Evolutionary conservation across 1,140 invertebrate genomes (phyloP), one percentile per base, ranked within the genome.

Genomic region (Brachionus sp.): DNA sequence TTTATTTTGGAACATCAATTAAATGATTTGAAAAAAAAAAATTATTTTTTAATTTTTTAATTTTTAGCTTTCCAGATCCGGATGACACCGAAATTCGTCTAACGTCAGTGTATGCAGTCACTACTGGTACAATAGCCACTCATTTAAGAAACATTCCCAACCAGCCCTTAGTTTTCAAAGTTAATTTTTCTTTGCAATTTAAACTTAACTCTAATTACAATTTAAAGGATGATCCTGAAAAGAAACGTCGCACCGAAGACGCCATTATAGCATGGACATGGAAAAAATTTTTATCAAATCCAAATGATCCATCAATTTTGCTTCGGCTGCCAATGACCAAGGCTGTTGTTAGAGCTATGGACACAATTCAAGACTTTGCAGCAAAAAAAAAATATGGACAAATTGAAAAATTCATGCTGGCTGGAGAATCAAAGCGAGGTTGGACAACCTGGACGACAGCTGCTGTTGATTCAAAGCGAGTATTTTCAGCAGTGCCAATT

Each of bases 401-500:
- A 23, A 77, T 86, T 0, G 83, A 84, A 37, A 84, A 84, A 39
- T 87, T 87, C 77, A 84, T 87, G 16, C 84, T 87, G n/a, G 84
- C 85, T 23, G 87, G 87, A 37, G 85, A 86, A 12, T 87, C 87
- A 12, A 87, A 87, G 86, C 84, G 87, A 77, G 87, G 87, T 5
- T 88, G 87, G 87, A 88, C 87, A 9, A 88, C 87, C 2, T 88
- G 87, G 87, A 86, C 86, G 4, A 84, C 85, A 4, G 87, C 85
- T 23, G 86, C 86, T 7, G 86, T 87, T 9, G 87, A 88, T 84
- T 85, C 86, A 25, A 53, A 82, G 33, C 84, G 87, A n/a, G 87
- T 88, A 1, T 70, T 87, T 62, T 87, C 85, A 37, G 86, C 86
- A 64, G 86, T 85, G 37, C 87, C 87, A 7, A 86, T 87, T 29